A percentile compares a stretch with the other conserved stretches of the same genome.
Conservation (phyloP, 2,888 invertebrate genomes). For the Crepidodera aurea region DNA sequence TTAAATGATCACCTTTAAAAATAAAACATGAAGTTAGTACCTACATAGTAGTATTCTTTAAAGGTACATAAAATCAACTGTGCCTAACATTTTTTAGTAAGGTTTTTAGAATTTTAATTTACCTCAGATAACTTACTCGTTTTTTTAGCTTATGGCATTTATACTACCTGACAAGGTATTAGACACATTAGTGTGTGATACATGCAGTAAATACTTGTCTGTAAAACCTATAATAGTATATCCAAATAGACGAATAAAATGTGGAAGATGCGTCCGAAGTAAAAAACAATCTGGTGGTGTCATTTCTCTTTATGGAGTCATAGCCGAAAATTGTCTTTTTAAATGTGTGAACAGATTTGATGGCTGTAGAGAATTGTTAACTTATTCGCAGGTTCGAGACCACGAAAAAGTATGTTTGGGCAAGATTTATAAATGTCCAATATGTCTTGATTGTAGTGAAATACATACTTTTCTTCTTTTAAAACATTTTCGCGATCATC, state of each 20-base stretch:
- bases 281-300: constrained; percentile 30
- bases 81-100: too few relatives aligned
- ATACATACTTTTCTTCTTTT: constrained; percentile 6
- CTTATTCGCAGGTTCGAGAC: constrained; percentile 25
- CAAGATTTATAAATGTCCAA: constrained; percentile 22
- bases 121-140: too few relatives aligned
- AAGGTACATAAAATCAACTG: too few relatives aligned
- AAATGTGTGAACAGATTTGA: constrained; percentile 36
- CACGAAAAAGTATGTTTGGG: constrained; percentile 33
- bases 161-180: constrained; percentile 31
- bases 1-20: too few relatives aligned
- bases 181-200: constrained; percentile 28
- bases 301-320: constrained; percentile 23
- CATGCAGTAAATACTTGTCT: constrained; percentile 34
- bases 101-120: too few relatives aligned
- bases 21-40: too few relatives aligned
- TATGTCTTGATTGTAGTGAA: constrained; percentile 17
- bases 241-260: constrained; percentile 32
- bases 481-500: constrained; percentile 23
- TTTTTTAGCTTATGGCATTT: constrained; percentile 28
- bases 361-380: constrained; percentile 33
- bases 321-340: constrained; percentile 32
- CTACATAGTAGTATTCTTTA: too few relatives aligned
- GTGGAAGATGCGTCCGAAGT: constrained; percentile 33
- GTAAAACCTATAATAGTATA: constrained; percentile 34